phyloP scores from a whole-genome alignment of 2,888 invertebrate genomes.

The Drosophila mettleri region DNA sequence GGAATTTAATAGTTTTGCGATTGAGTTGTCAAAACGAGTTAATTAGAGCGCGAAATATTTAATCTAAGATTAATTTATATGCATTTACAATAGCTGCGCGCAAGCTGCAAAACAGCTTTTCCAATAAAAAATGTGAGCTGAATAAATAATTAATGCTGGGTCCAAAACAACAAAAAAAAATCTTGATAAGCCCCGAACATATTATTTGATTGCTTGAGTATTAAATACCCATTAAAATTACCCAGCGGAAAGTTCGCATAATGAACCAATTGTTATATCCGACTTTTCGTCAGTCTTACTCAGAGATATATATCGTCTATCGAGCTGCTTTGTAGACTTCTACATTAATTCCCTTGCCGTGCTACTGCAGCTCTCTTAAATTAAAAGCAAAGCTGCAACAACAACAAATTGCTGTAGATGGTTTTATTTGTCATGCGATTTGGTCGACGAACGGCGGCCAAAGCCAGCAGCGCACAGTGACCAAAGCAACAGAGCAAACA shows the following conservation, averaged over 20 bases:
- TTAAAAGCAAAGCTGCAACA: conserved; percentile 68
- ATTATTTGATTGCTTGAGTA: background rate
- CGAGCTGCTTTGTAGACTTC: conserved; percentile 1
- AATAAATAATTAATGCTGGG: background rate
- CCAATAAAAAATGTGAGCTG: background rate
- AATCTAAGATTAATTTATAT: background rate
- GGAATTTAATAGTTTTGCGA: no score
- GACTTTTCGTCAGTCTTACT: background rate
- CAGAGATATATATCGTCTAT: background rate
- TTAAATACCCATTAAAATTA: background rate
- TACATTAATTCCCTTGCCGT: conserved; percentile 26
- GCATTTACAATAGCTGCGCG: background rate
- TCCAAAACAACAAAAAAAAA: no score
- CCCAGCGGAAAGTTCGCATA: background rate
- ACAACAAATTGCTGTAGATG: conserved; percentile 65
- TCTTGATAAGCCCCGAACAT: background rate
- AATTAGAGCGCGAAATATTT: background rate
- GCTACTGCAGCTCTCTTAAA: conserved; percentile 57
- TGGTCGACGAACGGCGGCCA: conserved; percentile 41
- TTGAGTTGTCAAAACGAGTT: no score
- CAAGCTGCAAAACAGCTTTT: background rate
- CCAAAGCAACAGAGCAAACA: conserved; percentile 69
- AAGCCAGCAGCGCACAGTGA: conserved; percentile 34
- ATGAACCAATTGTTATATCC: background rate
- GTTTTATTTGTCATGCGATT: conserved; percentile 76